Conservation (phyloP, 2,113 vertebrate genomes). For the Illadopsis cleaveri region DNA sequence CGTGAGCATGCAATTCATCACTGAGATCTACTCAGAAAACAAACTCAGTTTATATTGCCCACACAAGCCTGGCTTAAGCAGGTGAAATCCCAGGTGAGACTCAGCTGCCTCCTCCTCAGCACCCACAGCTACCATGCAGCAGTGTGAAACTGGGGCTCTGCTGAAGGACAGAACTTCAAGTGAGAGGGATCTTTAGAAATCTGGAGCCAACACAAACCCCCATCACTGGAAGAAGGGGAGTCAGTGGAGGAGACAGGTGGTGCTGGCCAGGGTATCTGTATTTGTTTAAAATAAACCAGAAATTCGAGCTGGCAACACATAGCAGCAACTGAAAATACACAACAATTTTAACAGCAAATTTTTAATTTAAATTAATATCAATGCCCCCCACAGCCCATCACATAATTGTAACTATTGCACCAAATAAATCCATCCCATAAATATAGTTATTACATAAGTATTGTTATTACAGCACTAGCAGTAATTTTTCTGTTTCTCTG, state of each 20-base stretch:
- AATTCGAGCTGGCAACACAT: not conserved
- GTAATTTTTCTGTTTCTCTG: not conserved
- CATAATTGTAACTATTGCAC: not conserved
- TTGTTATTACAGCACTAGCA: not conserved
- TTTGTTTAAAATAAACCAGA: not conserved
- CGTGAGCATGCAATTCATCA: fast-evolving
- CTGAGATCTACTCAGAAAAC: not conserved
- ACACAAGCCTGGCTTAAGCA: not conserved
- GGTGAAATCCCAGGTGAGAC: not conserved
- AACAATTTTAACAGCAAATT: not conserved
- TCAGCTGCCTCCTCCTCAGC: not conserved
- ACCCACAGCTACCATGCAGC: fast-evolving
- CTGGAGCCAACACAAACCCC: not conserved
- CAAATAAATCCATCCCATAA: not conserved
- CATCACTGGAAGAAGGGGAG: not conserved
- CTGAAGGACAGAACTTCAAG: not conserved
- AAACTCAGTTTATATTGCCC: not conserved
- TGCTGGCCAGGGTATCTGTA: not conserved
- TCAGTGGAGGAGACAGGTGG: not conserved
- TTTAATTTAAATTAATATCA: not conserved
- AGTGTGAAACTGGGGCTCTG: fast-evolving
- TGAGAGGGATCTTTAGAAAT: not conserved
- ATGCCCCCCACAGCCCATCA: not conserved
- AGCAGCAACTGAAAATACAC: not conserved
- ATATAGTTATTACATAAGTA: not conserved